phyloP scores from a whole-genome alignment of 1,140 invertebrate genomes.

The Trichonephila clavata region DNA sequence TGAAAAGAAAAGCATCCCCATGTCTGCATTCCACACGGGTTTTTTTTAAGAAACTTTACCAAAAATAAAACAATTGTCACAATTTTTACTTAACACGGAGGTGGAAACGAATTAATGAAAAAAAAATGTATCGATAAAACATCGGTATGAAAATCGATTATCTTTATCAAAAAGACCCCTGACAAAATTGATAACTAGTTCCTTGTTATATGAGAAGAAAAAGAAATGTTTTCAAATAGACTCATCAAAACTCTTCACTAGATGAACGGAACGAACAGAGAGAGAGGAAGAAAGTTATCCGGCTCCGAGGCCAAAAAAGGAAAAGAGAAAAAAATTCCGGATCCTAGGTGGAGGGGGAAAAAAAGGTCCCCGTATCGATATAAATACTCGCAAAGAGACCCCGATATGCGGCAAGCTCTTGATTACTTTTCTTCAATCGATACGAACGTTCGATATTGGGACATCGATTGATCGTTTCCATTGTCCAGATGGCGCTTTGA shows the following conservation, averaged over 20 bases:
- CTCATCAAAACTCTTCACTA: neutral
- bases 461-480: constrained; percentile 30
- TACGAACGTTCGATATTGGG: constrained; percentile 17
- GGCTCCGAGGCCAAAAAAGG: neutral
- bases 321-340: neutral
- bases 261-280: neutral
- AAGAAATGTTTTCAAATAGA: constrained; percentile 9
- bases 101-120: neutral
- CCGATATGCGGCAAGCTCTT: constrained; percentile 26
- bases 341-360: neutral
- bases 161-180: constrained; percentile 6
- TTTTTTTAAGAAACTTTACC: too few species aligned
- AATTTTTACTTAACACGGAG: neutral
- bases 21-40: neutral
- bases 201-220: neutral
- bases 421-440: constrained; percentile 51
- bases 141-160: constrained; percentile 23
- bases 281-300: neutral
- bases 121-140: constrained; percentile 29
- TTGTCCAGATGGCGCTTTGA: constrained; percentile 35
- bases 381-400: neutral
- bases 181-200: constrained; percentile 49
- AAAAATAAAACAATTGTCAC: neutral
- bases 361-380: constrained; percentile 20
- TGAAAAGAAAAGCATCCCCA: neutral